phyloP scores from a whole-genome alignment of 2,888 invertebrate species.

The Lapara coniferarum region DNA sequence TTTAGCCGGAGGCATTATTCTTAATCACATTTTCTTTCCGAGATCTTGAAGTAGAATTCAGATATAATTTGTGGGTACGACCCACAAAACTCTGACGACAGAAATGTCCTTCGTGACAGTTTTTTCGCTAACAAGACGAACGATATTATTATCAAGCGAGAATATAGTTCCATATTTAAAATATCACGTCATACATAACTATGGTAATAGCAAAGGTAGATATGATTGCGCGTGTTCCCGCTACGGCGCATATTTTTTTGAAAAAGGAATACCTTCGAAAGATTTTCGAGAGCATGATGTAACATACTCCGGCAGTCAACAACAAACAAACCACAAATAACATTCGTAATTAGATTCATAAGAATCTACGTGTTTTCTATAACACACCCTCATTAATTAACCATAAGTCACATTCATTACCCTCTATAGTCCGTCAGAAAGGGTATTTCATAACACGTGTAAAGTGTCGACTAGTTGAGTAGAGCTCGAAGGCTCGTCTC shows the following conservation, averaged over 20 bases:
- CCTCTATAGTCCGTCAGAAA: constrained; percentile 6
- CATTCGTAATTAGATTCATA: too few species aligned
- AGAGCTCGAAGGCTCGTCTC: constrained; percentile 40
- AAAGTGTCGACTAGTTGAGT: constrained; percentile 37
- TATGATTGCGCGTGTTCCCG: too few species aligned
- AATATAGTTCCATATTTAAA: too few species aligned
- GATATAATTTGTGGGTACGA: too few species aligned
- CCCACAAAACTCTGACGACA: neutral
- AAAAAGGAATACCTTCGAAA: too few species aligned
- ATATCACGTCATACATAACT: too few species aligned
- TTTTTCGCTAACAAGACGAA: neutral
- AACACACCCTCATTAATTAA: constrained; percentile 2
- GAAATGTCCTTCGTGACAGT: neutral
- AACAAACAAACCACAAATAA: too few species aligned
- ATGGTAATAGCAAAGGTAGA: too few species aligned
- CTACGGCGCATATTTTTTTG: too few species aligned
- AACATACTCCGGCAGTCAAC: too few species aligned
- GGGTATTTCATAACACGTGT: constrained; percentile 10
- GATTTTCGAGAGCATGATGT: too few species aligned
- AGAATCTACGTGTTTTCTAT: neutral
- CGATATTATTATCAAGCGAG: neutral
- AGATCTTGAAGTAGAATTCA: constrained; percentile 15
- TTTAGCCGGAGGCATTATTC: constrained; percentile 3
- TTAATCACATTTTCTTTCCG: constrained; percentile 9
- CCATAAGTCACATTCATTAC: constrained; percentile 13